Conservation (phyloP, 2,797 vertebrate genomes). For the Gymnopithys bicolor region DNA sequence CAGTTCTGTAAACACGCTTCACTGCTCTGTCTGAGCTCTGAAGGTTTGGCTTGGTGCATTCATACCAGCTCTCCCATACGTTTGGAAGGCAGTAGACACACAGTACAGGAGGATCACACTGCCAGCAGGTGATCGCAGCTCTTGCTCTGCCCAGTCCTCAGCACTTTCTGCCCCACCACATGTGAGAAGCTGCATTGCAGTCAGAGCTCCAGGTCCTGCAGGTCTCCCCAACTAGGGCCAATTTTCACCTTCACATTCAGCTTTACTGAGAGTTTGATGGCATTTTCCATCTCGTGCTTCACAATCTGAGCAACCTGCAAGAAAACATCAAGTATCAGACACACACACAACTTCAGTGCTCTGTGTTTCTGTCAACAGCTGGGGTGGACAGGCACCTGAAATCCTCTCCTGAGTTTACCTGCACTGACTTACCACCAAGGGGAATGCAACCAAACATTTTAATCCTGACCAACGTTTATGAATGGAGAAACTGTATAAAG, state of each 20-base stretch:
- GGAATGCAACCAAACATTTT: not conserved
- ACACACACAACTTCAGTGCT: rapidly evolving
- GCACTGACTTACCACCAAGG: not conserved
- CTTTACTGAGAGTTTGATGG: slow-evolving; percentile 89
- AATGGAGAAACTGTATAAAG: not conserved
- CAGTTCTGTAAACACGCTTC: not conserved
- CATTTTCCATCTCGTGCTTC: slow-evolving; percentile 94
- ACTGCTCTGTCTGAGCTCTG: not conserved
- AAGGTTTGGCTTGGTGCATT: not conserved
- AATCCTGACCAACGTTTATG: not conserved
- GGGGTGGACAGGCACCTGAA: not conserved
- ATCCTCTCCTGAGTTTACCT: not conserved
- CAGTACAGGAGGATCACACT: rapidly evolving
- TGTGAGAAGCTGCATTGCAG: rapidly evolving
- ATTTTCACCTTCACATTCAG: slow-evolving; percentile 90
- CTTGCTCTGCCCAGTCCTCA: rapidly evolving
- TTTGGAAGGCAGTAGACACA: not conserved
- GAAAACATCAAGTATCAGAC: not conserved
- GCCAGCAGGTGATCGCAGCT: not conserved
- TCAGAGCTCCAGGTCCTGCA: slow-evolving; percentile 89
- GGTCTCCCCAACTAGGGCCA: slow-evolving; percentile 92
- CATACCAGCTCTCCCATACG: not conserved
- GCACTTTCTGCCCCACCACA: not conserved
- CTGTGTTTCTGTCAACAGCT: not conserved
- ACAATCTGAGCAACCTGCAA: slow-evolving; percentile 93